These are phyloP conservation scores for Homarus americanus DNA, from an alignment of 1,140 invertebrate species.

Conservation along the genomic window DNA sequence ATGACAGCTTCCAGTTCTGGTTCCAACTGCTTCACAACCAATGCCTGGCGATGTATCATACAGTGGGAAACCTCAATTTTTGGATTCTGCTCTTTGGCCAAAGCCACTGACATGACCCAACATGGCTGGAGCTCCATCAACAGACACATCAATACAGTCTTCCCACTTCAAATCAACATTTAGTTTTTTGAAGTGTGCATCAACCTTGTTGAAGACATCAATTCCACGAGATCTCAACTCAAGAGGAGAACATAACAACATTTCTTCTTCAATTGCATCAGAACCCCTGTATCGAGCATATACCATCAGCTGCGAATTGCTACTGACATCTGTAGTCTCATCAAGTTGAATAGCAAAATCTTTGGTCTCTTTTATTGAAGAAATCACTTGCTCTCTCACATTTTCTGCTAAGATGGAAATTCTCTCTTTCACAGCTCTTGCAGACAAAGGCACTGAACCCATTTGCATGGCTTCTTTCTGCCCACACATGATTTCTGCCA, in stretches of 20 bases:
- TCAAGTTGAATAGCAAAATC: conserved; percentile 36
- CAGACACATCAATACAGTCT: conserved; percentile 15
- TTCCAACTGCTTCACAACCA: conserved; percentile 1
- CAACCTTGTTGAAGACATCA: conserved; percentile 35
- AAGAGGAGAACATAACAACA: conserved; percentile 19
- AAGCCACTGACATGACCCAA: conserved; percentile 41
- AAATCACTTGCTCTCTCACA: conserved; percentile 25
- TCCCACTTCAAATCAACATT: conserved; percentile 26
- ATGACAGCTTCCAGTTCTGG: conserved; percentile 32
- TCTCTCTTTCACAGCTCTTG: too few relatives aligned
- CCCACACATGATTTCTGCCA: conserved; percentile 30
- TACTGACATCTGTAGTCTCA: conserved; percentile 30
- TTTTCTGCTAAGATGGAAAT: too few relatives aligned
- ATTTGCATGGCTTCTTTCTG: conserved; percentile 24
- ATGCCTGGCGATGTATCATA: conserved; percentile 51
- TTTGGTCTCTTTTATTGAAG: conserved; percentile 33
- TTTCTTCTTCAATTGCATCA: conserved; percentile 41
- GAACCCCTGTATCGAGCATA: conserved; percentile 21
- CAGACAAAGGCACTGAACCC: conserved; percentile 22
- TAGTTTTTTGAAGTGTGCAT: conserved; percentile 29
- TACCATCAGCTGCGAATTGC: conserved; percentile 28
- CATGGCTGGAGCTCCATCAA: conserved; percentile 32
- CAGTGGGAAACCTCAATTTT: conserved; percentile 1
- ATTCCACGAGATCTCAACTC: conserved; percentile 22
- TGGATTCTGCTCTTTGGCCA: conserved; percentile 23